Percentiles rank a stretch among this genome's conserved stretches.
These are phyloP conservation scores for Urocynchramus pylzowi DNA, from an alignment of 2,113 vertebrate species.

Conservation along the genomic window DNA sequence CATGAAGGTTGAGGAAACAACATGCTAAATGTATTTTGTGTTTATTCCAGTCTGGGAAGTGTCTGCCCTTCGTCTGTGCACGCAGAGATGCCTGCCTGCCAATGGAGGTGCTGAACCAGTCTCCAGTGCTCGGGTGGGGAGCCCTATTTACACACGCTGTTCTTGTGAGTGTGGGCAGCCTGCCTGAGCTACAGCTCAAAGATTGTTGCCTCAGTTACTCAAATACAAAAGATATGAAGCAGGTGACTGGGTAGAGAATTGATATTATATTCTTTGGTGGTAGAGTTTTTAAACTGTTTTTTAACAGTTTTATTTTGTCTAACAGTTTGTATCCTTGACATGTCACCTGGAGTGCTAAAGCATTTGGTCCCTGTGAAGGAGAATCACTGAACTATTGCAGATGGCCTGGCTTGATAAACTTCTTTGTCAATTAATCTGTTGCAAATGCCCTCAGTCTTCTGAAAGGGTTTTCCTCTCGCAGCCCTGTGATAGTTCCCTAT, in stretches of 20 bases:
- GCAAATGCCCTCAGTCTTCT: slow-evolving; percentile 8
- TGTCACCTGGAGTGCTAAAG: not conserved
- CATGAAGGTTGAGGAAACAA: not conserved
- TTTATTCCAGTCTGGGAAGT: not conserved
- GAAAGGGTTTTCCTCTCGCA: slow-evolving; percentile 32
- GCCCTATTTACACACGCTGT: not conserved
- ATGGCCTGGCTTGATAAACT: slow-evolving; percentile 60
- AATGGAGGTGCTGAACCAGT: not conserved
- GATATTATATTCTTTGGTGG: not conserved
- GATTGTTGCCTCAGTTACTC: not conserved
- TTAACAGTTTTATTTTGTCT: not conserved
- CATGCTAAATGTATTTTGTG: not conserved
- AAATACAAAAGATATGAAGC: not conserved
- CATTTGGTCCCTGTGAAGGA: not conserved
- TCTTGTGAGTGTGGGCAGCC: not conserved
- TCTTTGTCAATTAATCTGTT: slow-evolving; percentile 51
- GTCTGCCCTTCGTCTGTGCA: not conserved
- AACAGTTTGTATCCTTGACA: not conserved
- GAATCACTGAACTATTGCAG: slow-evolving; percentile 6
- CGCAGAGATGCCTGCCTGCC: not conserved
- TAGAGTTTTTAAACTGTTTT: not conserved
- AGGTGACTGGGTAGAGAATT: not conserved
- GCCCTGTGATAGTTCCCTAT: slow-evolving; percentile 1
- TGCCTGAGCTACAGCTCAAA: not conserved
- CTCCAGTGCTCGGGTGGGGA: not conserved